These are phyloP conservation scores for Cotesia typhae DNA, from an alignment of 1,140 invertebrate genomes.

Conservation along the genomic window DNA sequence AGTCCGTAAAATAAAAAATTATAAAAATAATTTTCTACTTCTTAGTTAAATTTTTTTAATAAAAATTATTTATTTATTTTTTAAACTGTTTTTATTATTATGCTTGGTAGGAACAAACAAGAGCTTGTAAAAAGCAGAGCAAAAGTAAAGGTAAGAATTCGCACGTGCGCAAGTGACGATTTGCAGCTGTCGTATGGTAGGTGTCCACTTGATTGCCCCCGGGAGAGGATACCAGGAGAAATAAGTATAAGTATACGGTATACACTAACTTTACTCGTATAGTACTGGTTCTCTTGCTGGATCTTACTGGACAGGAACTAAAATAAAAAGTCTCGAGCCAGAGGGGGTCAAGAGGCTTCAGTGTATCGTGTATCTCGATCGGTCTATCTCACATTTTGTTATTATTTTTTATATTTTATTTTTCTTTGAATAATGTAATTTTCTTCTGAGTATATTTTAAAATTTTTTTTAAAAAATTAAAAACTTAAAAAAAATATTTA, in stretches of 20 bases:
- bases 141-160: neutral
- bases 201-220: neutral
- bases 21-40: too few species aligned
- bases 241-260: neutral
- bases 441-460: too few species aligned
- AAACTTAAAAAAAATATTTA: too few species aligned
- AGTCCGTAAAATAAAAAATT: too few species aligned
- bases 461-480: too few species aligned
- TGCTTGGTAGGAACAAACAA: neutral
- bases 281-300: neutral
- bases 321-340: conserved; percentile 36
- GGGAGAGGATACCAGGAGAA: conserved; percentile 6
- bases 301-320: too few species aligned
- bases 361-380: conserved; percentile 60
- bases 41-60: too few species aligned
- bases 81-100: too few species aligned
- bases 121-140: neutral
- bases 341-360: conserved; percentile 45
- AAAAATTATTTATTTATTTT: too few species aligned
- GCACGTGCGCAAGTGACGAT: conserved; percentile 25
- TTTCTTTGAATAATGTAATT: too few species aligned
- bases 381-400: conserved; percentile 34
- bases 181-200: conserved; percentile 12
- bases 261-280: neutral
- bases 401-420: too few species aligned